Conservation (phyloP, 2,888 invertebrate species). For the Lacanobia oleracea region DNA sequence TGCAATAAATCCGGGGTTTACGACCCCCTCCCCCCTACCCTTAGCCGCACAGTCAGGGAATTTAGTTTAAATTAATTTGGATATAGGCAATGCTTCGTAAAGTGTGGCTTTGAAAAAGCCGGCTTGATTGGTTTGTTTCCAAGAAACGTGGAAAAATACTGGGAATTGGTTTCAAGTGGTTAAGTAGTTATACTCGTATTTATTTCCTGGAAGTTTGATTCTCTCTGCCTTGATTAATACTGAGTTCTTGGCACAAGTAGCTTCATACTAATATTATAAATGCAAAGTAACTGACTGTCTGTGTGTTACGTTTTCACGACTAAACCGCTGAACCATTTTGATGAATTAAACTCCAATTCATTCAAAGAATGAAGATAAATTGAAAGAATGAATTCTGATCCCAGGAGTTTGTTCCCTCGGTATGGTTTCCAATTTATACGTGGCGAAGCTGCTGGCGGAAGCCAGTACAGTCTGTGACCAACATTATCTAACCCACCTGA, state of each 20-base stretch:
- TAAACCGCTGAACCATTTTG: no score
- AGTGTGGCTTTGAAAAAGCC: constrained; percentile 28
- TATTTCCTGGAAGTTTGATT: constrained; percentile 3
- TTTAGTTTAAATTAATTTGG: constrained; percentile 65
- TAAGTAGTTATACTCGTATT: constrained; percentile 4
- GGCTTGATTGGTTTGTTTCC: constrained; percentile 25
- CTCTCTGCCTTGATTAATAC: background rate
- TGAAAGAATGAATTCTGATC: no score
- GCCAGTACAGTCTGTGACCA: no score
- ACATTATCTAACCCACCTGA: no score
- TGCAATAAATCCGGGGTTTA: constrained; percentile 59
- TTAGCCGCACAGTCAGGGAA: constrained; percentile 27
- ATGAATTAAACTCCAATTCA: no score
- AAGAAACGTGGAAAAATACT: constrained; percentile 20
- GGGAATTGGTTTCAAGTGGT: background rate
- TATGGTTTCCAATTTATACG: no score
- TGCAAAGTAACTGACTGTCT: no score
- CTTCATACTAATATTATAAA: no score
- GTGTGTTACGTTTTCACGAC: no score
- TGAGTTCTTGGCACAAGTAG: background rate
- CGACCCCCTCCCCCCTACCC: constrained; percentile 23
- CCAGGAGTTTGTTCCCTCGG: no score
- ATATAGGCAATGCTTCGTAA: constrained; percentile 40
- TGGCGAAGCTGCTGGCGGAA: no score
- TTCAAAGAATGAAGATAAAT: no score